Base-by-base conservation (phyloP, 2,888 invertebrate species). In the Chloromyia formosa region DNA sequence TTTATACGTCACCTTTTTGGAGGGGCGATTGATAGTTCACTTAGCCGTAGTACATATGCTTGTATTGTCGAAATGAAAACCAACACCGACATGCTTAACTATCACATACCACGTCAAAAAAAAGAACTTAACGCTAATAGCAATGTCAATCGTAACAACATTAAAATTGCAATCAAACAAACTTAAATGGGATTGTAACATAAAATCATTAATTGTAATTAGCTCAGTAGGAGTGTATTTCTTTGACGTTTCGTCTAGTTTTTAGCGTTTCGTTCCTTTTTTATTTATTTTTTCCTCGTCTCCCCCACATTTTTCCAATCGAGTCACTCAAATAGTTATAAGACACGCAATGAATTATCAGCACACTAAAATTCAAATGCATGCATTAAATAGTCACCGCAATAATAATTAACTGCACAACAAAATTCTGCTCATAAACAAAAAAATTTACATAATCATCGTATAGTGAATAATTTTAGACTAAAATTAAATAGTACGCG, bases 331-430 rank as follows among this genome's bases (percentile, higher is more conserved):
- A 54, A 56, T 69, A 54, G 56, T 69, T 35, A 23, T n/a, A 35
- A 69, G 54, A 56, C 54, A 69, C 27, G 69, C 69, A 69, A 69
- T 69, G 69, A 69, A 69, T 54, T 69, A 69, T 54, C 54, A 69
- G 27, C 7, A 69, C 69, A 69, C 69, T 35, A 56, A 69, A 69
- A 69, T 69, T 69, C 69, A 54, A 69, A 69, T 69, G 56, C 69
- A 69, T 27, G 56, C 69, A 69, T 69, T 69, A 54, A 69, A 69
- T 40, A 69, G 69, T 56, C 69, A 69, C 69, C 69, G 35, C 69
- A 69, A 69, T 69, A 27, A 69, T 54, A 69, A 69, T 69, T 69
- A 69, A 69, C 54, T 69, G 69, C 69, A 69, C 69, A 69, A 54
- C 69, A 56, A 69, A 69, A 69, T 69, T 69, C 69, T 54, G 49